Percentiles rank a stretch among this genome's conserved stretches.
These are phyloP conservation scores for Anhinga rufa DNA, from an alignment of 2,113 vertebrate species.

Conservation along the genomic window DNA sequence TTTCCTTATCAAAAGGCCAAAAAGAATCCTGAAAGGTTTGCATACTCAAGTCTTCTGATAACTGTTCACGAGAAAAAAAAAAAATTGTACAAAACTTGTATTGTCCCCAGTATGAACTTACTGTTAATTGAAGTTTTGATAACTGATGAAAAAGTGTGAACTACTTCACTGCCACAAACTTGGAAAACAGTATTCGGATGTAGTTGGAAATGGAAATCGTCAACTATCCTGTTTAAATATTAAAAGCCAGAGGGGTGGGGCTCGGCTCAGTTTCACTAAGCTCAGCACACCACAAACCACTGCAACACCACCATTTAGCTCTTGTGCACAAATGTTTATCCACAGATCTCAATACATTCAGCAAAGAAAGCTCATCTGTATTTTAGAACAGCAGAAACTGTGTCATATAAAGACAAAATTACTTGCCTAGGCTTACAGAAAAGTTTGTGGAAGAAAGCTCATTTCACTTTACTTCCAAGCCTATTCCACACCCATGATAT, in stretches of 20 bases:
- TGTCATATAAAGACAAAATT: neutral
- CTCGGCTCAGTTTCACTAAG: neutral
- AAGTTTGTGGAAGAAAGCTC: neutral
- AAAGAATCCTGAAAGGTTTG: neutral
- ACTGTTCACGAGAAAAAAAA: neutral
- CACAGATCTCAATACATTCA: neutral
- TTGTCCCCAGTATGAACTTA: neutral
- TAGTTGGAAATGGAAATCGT: neutral
- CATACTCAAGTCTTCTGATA: neutral
- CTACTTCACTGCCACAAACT: neutral
- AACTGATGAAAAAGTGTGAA: neutral
- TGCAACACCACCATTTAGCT: neutral
- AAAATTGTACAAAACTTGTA: neutral
- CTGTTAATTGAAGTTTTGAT: neutral
- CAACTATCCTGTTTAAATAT: constrained; percentile 1
- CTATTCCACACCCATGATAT: neutral
- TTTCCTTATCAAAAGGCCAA: neutral
- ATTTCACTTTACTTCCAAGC: neutral
- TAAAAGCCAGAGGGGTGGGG: neutral
- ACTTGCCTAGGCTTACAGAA: neutral
- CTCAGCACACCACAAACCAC: neutral
- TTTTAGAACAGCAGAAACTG: neutral
- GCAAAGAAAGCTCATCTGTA: neutral
- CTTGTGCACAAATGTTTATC: neutral
- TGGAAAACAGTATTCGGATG: neutral